Base-by-base conservation (phyloP, 2,113 vertebrate genomes). In the Gulo gulo region DNA sequence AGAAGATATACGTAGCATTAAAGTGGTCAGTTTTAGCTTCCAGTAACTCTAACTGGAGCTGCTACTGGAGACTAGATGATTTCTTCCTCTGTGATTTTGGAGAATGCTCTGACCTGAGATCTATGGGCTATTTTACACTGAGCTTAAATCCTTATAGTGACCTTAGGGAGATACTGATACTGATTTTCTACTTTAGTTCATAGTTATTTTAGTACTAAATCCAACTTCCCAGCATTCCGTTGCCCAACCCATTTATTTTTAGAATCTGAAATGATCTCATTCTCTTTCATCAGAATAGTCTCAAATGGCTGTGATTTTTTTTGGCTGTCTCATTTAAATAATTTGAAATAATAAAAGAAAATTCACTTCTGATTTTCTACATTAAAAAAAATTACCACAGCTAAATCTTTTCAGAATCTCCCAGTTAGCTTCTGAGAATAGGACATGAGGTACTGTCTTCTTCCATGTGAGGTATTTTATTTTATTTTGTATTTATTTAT, bases 111-210 rank as follows among this genome's bases (percentile, higher is more conserved):
- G 67, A 90, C 36, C 0, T 92, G 71, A 84, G 50, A 86, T 15
- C n/a, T 80, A 8, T 65, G 52, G 55, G 34, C 13, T 73, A 6
- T 78, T 93, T 3, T 73, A 83, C 85, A 71, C 71, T 91, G 36
- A 91, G 42, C 26, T 85, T 87, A 94, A 91, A 67, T 78, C 26
- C 9, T 73, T 71, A 42, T 26, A 55, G 13, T 36, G 57, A 59
- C 42, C 24, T 69, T 50, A 34, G 34, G 57, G 47, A 55, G 42
- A 61, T 90, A 55, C 86, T 96, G 29, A 55, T 95, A 55, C 86
- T 96, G 29, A 55, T 95, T 85, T 95, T n/a, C n/a, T 90, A 20
- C 45, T 81, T 89, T 69, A 69, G 80, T 26, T 95, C 23, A 18
- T 82, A 47, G 20, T 76, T 52, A 45, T 42, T 57, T 47, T 63